Percentiles rank a stretch among this genome's conserved stretches.
phyloP scores from a whole-genome alignment of 2,888 invertebrate species.

The Mesorhabditis spiculigera region DNA sequence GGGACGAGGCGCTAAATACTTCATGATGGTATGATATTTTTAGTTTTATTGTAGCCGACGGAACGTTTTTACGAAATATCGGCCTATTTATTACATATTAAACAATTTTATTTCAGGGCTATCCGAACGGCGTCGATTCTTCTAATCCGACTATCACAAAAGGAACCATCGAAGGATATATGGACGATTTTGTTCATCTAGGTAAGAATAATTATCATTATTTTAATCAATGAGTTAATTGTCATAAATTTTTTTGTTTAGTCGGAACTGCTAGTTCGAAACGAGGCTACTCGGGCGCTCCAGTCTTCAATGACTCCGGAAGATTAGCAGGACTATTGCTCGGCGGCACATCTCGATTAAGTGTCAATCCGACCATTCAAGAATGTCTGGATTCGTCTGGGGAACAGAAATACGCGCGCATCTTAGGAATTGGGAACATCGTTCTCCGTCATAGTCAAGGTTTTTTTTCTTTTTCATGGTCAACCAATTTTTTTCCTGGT shows the following conservation, averaged over 20 bases:
- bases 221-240: background rate
- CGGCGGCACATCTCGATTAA: background rate
- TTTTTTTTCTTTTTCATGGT: background rate
- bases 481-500: too few relatives aligned
- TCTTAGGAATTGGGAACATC: background rate
- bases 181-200: background rate
- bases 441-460: constrained; percentile 7
- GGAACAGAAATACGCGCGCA: constrained; percentile 1
- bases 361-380: background rate
- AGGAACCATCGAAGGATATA: constrained; percentile 2
- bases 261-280: background rate
- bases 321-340: background rate
- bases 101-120: background rate
- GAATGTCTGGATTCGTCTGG: constrained; percentile 3
- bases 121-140: constrained; percentile 2
- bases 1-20: constrained; percentile 9
- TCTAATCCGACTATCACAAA: constrained; percentile 1
- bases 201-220: background rate
- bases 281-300: constrained; percentile 6
- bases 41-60: constrained; percentile 9
- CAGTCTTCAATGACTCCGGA: background rate
- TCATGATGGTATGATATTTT: constrained; percentile 13
- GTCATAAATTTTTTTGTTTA: background rate
- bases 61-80: constrained; percentile 9
- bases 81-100: constrained; percentile 8